Conservation (phyloP, 2,113 vertebrate genomes). For the Chloropsis hardwickii region DNA sequence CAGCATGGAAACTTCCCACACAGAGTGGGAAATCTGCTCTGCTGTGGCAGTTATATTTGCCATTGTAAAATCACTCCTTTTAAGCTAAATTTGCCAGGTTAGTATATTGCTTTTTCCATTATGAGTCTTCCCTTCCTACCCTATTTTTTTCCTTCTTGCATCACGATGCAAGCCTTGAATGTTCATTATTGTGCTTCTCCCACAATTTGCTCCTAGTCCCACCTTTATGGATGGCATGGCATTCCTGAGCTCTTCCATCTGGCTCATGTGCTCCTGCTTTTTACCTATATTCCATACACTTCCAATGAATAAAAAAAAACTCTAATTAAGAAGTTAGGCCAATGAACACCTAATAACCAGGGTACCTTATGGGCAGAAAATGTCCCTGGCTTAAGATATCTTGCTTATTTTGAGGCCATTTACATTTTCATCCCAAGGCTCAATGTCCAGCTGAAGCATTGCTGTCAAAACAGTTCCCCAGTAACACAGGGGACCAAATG, state of each 20-base stretch:
- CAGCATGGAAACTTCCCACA: not conserved
- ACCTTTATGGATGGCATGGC: not conserved
- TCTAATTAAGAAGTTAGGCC: not conserved
- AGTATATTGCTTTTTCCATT: not conserved
- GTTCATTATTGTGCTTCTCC: not conserved
- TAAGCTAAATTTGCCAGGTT: not conserved
- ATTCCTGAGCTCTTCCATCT: not conserved
- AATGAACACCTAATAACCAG: not conserved
- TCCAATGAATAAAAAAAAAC: not conserved
- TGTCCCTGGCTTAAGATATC: not conserved
- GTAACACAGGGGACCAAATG: not conserved
- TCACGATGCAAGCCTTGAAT: not conserved
- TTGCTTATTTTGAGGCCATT: not conserved
- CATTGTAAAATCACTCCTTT: not conserved
- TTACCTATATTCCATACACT: not conserved
- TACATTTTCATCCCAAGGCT: not conserved
- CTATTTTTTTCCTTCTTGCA: not conserved
- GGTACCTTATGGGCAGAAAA: not conserved
- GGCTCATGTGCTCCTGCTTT: not conserved
- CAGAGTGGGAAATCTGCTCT: not conserved
- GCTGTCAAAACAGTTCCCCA: not conserved
- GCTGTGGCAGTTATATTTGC: not conserved
- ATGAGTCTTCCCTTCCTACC: not conserved
- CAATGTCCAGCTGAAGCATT: not conserved
- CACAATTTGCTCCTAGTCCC: not conserved